Evolutionary conservation across 2,113 vertebrate genomes (phyloP).

Genomic region (Platysteira castanea): DNA sequence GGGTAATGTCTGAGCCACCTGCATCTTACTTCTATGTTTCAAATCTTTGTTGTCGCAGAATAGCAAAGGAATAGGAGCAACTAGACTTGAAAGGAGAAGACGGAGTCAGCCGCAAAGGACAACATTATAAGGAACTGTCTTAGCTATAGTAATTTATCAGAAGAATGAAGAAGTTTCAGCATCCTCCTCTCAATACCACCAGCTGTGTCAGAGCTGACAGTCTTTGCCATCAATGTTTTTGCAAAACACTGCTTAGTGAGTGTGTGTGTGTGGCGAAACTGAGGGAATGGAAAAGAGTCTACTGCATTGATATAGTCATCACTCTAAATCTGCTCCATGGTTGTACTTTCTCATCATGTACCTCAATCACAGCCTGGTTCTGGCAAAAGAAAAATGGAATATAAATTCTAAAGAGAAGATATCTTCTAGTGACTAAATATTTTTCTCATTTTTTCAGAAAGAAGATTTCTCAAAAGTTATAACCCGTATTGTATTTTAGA

Average conservation of each 20-base stretch:
- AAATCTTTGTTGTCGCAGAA: neutral
- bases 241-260: neutral
- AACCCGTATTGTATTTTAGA: neutral
- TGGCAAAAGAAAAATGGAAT: neutral
- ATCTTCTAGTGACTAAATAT: neutral
- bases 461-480: neutral
- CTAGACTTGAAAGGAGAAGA: neutral
- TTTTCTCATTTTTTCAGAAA: neutral
- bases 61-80: neutral
- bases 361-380: neutral
- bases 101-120: neutral
- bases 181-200: neutral
- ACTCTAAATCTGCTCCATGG: neutral
- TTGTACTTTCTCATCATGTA: neutral
- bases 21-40: neutral
- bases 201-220: neutral
- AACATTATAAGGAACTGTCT: neutral
- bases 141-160: neutral
- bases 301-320: neutral
- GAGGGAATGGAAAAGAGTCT: neutral
- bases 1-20: neutral
- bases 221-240: neutral
- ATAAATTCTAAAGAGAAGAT: neutral
- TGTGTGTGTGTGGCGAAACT: neutral
- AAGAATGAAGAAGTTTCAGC: neutral